These are phyloP conservation scores for Glyphotaelius pellucidus DNA, from an alignment of 2,888 invertebrate species.

Conservation along the genomic window DNA sequence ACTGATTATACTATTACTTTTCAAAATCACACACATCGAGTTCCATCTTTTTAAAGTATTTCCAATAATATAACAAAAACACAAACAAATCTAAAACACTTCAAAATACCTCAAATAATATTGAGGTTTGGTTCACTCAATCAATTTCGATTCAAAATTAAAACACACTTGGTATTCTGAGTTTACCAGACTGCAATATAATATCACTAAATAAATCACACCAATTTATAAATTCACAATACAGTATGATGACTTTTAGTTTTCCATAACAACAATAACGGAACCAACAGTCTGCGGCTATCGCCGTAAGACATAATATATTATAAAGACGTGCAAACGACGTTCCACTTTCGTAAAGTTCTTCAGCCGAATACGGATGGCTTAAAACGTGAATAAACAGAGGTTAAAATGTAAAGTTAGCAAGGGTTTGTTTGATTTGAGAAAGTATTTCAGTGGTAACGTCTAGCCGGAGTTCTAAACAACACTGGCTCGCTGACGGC, in stretches of 20 bases:
- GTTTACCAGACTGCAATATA: background rate
- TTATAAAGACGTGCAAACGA: background rate
- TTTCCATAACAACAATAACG: constrained; percentile 34
- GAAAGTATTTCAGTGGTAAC: background rate
- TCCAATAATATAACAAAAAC: background rate
- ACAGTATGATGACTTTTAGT: background rate
- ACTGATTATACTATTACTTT: background rate
- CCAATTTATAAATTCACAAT: background rate
- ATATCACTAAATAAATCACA: constrained; percentile 2
- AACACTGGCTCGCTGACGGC: background rate
- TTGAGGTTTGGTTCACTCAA: background rate
- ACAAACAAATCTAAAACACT: background rate
- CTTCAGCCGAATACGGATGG: constrained; percentile 6
- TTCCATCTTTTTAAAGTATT: constrained; percentile 17
- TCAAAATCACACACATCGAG: constrained; percentile 18
- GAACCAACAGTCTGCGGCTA: constrained; percentile 3
- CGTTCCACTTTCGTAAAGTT: constrained; percentile 25
- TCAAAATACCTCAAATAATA: background rate
- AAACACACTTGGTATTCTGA: background rate
- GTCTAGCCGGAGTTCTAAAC: constrained; percentile 6
- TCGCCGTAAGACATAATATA: background rate
- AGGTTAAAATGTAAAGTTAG: background rate
- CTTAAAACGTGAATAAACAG: background rate
- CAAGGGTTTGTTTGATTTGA: constrained; percentile 18
- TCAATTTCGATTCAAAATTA: background rate